Evolutionary conservation across 2,113 vertebrate genomes (phyloP).

Genomic region (Hyla sarda): DNA sequence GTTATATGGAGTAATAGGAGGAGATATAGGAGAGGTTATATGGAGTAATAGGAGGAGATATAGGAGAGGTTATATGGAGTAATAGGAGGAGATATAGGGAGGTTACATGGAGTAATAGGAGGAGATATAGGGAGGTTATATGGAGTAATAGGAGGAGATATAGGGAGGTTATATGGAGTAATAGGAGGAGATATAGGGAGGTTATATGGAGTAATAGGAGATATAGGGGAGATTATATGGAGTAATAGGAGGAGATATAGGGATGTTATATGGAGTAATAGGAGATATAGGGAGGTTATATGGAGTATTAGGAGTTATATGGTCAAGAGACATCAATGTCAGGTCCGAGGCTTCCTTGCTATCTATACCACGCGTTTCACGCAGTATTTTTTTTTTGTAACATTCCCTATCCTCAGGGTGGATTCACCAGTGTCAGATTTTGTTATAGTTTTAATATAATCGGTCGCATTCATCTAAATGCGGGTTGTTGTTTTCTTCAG

Average conservation of each 20-base stretch:
- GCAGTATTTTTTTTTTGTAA: too few relatives aligned
- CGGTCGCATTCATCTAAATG: too few relatives aligned
- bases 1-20: not conserved
- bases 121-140: not conserved
- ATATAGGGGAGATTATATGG: not conserved
- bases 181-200: not conserved
- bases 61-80: not conserved
- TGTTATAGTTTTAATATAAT: too few relatives aligned
- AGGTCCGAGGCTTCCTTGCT: too few relatives aligned
- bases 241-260: not conserved
- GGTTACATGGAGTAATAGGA: not conserved
- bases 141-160: not conserved
- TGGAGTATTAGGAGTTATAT: not conserved
- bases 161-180: not conserved
- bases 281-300: not conserved
- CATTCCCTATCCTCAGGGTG: too few relatives aligned
- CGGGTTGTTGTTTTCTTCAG: too few relatives aligned
- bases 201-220: not conserved
- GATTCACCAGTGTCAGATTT: too few relatives aligned
- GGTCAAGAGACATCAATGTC: too few relatives aligned
- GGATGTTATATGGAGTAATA: not conserved
- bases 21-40: not conserved
- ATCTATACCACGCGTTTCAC: too few relatives aligned
- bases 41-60: not conserved
- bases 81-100: not conserved